These are phyloP conservation scores for Theretra japonica DNA, from an alignment of 2,888 invertebrate species.

Conservation along the genomic window DNA sequence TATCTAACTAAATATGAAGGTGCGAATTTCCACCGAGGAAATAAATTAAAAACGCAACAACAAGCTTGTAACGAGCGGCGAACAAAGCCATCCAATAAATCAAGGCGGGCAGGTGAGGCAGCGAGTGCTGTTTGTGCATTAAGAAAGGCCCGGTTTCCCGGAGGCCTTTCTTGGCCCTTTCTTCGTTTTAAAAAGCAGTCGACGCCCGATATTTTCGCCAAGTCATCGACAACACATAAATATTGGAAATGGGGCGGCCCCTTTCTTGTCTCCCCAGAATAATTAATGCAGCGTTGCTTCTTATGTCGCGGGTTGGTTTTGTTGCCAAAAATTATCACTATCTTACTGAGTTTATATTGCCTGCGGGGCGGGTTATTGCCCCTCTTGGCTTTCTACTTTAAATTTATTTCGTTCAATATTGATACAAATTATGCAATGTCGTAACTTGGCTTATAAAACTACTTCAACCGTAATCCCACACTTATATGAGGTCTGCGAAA, in stretches of 20 bases:
- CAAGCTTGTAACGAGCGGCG: constrained; percentile 81
- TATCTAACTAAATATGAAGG: constrained; percentile 80
- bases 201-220: constrained; percentile 81
- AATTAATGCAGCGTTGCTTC: constrained; percentile 81
- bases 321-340: constrained; percentile 74
- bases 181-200: constrained; percentile 85
- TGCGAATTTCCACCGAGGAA: constrained; percentile 76
- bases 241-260: constrained; percentile 84
- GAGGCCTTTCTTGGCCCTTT: constrained; percentile 82
- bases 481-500: no score
- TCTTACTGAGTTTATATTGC: constrained; percentile 42
- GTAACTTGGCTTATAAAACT: neutral
- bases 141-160: constrained; percentile 79
- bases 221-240: constrained; percentile 86
- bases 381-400: constrained; percentile 31
- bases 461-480: no score
- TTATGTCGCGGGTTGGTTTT: constrained; percentile 76
- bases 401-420: constrained; percentile 1
- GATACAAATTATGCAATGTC: neutral
- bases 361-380: constrained; percentile 44
- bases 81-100: constrained; percentile 83
- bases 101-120: constrained; percentile 79
- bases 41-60: constrained; percentile 85
- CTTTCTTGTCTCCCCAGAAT: constrained; percentile 83
- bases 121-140: constrained; percentile 83